These are phyloP conservation scores for Aporophyla nigra DNA, from an alignment of 2,888 invertebrate species.

Conservation along the genomic window DNA sequence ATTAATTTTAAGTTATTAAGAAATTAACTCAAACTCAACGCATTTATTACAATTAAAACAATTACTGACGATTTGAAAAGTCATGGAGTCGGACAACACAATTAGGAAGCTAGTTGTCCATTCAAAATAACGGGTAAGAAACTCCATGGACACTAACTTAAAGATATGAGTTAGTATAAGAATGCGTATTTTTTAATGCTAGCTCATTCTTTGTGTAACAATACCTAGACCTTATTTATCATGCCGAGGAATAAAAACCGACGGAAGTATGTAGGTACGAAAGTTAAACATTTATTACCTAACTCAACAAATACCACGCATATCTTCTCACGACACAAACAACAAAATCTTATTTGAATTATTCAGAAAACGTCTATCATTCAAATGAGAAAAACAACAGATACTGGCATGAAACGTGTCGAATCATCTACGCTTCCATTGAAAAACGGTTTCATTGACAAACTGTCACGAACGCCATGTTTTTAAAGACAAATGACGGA, in stretches of 20 bases:
- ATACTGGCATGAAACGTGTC: constrained; percentile 4
- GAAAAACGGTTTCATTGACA: constrained; percentile 31
- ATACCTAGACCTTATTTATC: neutral
- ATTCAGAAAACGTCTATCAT: constrained; percentile 29
- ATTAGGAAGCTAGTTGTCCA: no score
- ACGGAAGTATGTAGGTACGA: neutral
- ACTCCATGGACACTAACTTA: no score
- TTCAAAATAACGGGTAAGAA: no score
- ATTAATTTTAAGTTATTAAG: neutral
- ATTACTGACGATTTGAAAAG: no score
- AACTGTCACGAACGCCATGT: constrained; percentile 34
- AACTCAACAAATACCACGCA: neutral
- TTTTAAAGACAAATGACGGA: constrained; percentile 15
- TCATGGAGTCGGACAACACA: no score
- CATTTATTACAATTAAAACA: no score
- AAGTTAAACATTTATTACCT: neutral
- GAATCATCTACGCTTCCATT: constrained; percentile 13
- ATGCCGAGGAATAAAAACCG: neutral
- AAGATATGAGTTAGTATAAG: no score
- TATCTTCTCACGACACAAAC: neutral
- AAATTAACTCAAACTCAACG: no score
- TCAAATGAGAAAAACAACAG: constrained; percentile 24
- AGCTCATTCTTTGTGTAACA: no score
- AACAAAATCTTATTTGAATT: constrained; percentile 22
- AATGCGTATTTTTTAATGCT: neutral